Evolutionary conservation across 2,113 vertebrate species (phyloP).

Genomic region (Bufo gargarizans): DNA sequence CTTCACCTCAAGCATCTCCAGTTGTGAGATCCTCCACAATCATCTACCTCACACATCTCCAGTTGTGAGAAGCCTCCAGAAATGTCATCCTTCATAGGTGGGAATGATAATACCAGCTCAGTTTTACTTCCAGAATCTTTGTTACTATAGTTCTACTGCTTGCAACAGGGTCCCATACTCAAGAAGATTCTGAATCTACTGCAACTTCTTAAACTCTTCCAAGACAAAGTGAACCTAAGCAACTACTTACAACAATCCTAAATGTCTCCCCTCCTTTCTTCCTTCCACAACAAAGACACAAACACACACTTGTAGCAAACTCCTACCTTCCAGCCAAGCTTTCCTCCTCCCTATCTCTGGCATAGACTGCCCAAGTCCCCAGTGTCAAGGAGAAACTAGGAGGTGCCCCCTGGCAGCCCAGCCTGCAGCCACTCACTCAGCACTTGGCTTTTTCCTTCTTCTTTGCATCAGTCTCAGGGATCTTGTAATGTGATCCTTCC

Average conservation of each 20-base stretch:
- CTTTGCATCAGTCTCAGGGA: constrained; percentile 66
- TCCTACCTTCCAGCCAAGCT: constrained; percentile 63
- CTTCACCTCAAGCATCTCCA: too few relatives aligned
- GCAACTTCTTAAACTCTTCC: neutral
- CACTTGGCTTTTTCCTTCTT: constrained; percentile 47
- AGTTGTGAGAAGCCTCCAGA: too few relatives aligned
- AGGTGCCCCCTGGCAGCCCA: constrained; percentile 21
- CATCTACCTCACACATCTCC: too few relatives aligned
- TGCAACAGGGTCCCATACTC: neutral
- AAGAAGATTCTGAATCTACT: neutral
- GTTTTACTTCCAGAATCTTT: too few relatives aligned
- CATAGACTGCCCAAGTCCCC: neutral
- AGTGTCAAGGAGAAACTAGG: neutral
- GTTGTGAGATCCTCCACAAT: too few relatives aligned
- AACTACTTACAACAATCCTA: neutral
- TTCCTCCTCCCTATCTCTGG: constrained; percentile 40
- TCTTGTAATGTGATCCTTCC: constrained; percentile 75
- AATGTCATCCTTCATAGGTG: too few relatives aligned
- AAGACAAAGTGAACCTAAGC: neutral
- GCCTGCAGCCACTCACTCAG: constrained; percentile 3
- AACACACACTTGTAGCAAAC: constrained; percentile 36
- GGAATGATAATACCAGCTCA: too few relatives aligned
- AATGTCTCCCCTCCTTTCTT: neutral
- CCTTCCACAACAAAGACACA: constrained; percentile 2
- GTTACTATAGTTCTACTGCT: too few relatives aligned